A percentile compares a stretch with the other conserved stretches of the same genome.
phyloP scores from a whole-genome alignment of 2,113 vertebrate species.

The Periophthalmus modestus region DNA sequence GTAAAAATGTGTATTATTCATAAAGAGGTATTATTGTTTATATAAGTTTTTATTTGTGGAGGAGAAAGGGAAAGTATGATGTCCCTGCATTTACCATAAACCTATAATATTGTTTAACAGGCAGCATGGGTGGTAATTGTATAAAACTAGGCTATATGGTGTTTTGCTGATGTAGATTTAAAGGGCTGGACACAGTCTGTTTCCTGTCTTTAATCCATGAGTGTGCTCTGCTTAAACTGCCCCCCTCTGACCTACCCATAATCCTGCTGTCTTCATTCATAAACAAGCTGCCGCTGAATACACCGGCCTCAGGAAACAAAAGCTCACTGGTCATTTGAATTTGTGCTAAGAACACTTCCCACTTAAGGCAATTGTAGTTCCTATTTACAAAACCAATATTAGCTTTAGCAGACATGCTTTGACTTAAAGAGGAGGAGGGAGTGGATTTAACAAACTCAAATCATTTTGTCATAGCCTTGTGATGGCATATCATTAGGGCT shows the following conservation, averaged over 20 bases:
- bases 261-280: conserved; percentile 39
- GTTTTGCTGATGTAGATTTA: conserved; percentile 29
- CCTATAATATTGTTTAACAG: neutral
- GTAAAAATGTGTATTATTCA: too few species aligned
- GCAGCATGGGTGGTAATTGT: too few species aligned
- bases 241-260: conserved; percentile 34
- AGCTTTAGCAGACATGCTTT: neutral
- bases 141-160: neutral
- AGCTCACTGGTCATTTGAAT: neutral
- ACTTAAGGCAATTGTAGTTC: neutral
- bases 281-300: conserved; percentile 2
- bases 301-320: neutral
- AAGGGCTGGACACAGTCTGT: conserved; percentile 29
- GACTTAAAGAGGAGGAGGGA: neutral
- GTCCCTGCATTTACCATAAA: too few species aligned
- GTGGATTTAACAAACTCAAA: neutral
- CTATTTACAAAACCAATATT: conserved; percentile 6
- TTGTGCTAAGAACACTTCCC: neutral
- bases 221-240: conserved; percentile 40
- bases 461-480: neutral
- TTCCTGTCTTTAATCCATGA: conserved; percentile 60
- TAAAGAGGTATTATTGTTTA: too few species aligned
- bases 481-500: neutral
- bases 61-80: too few species aligned
- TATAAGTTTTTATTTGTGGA: too few species aligned